Evolutionary conservation across 2,888 invertebrate genomes (phyloP).

Genomic region (Hydraecia micacea): DNA sequence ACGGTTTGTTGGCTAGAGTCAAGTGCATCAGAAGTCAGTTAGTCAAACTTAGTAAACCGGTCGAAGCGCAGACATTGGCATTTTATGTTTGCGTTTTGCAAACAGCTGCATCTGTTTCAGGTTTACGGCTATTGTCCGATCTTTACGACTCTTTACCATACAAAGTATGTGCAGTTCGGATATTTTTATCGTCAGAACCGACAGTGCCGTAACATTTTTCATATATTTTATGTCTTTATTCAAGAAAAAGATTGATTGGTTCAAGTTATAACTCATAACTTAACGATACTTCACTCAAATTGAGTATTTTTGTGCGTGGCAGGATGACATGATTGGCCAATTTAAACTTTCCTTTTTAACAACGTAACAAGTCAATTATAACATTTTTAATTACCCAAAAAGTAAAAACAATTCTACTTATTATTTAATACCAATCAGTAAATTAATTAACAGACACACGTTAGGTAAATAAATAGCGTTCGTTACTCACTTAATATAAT

Average conservation of each 20-base stretch:
- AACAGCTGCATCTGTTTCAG: slow-evolving; percentile 52
- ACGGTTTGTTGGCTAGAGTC: neutral
- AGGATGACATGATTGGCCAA: slow-evolving; percentile 19
- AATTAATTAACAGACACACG: slow-evolving; percentile 23
- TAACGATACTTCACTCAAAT: slow-evolving; percentile 6
- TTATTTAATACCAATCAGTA: slow-evolving; percentile 9
- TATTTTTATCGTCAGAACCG: slow-evolving; percentile 42
- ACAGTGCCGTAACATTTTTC: slow-evolving; percentile 21
- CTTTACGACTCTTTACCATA: slow-evolving; percentile 45
- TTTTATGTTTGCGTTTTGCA: slow-evolving; percentile 30
- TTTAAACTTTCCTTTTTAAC: slow-evolving; percentile 31
- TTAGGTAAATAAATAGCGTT: neutral
- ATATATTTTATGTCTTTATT: slow-evolving; percentile 50
- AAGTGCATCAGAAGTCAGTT: neutral
- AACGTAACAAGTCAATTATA: slow-evolving; percentile 11
- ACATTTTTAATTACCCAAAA: neutral
- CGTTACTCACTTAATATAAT: slow-evolving; percentile 34
- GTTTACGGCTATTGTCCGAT: slow-evolving; percentile 59
- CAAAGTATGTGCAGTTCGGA: slow-evolving; percentile 24
- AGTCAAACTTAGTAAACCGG: slow-evolving; percentile 20
- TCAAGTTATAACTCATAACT: slow-evolving; percentile 19
- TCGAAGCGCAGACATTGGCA: slow-evolving; percentile 31
- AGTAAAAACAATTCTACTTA: neutral
- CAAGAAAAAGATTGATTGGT: slow-evolving; percentile 41
- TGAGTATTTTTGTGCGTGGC: neutral